Conservation (phyloP, 2,888 invertebrate species). For the Hirtodrosophila alboralis region DNA sequence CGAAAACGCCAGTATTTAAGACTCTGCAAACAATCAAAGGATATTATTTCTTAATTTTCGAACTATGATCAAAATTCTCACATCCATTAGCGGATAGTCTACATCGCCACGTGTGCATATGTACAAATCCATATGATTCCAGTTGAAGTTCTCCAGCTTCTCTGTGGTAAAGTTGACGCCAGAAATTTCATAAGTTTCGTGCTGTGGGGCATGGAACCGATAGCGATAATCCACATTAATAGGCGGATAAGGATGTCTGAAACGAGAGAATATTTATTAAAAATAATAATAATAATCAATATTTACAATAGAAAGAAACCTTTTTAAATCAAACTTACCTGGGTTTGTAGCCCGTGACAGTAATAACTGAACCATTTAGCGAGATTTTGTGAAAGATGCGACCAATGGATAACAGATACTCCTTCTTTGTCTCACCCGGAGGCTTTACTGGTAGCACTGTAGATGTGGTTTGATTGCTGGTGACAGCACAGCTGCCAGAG, state of each 20-base stretch:
- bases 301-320: too few relatives aligned
- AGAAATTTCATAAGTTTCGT: conserved; percentile 96
- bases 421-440: conserved; percentile 86
- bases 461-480: conserved; percentile 36
- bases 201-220: conserved; percentile 96
- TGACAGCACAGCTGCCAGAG: conserved; percentile 7
- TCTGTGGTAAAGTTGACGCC: conserved; percentile 97
- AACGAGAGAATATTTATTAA: neutral
- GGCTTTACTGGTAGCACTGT: conserved; percentile 81
- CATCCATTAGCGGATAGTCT: conserved; percentile 94
- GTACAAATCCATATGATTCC: conserved; percentile 99
- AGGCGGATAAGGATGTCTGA: conserved; percentile 96
- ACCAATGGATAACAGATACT: conserved; percentile 95
- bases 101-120: conserved; percentile 97
- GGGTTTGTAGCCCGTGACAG: conserved; percentile 96
- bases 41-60: neutral
- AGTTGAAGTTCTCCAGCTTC: conserved; percentile 97
- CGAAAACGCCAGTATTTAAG: conserved; percentile 96
- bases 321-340: conserved; percentile 86
- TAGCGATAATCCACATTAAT: conserved; percentile 96
- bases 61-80: conserved; percentile 80
- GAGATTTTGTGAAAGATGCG: conserved; percentile 97
- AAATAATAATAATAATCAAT: too few relatives aligned
- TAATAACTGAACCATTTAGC: conserved; percentile 94
- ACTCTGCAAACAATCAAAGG: conserved; percentile 85